Evolutionary conservation across 1,140 invertebrate genomes (phyloP), one percentile per base, ranked within the genome.

Genomic region (Atopsyche davidsoni): DNA sequence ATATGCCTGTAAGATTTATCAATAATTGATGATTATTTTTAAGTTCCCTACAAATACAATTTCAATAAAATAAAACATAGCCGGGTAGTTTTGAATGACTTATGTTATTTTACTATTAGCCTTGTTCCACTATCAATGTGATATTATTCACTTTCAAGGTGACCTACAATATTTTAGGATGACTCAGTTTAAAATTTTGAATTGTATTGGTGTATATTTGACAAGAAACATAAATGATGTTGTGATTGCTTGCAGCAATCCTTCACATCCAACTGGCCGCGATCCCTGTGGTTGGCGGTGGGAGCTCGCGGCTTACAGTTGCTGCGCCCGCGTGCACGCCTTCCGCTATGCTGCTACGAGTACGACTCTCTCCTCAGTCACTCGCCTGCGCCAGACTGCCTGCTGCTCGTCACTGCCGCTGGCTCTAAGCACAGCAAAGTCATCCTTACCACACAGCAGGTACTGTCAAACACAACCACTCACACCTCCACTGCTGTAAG

Each of bases 261-360:
- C 13, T 96, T 96, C 64, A 96, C 92, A 2, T 93, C 91, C 9
- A 93, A 92, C 65, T 95, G 94, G 89, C 93, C 93, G 48, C 72
- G 87, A 51, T 79, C 87, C 16, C 69, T 97, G 3, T 94, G 93
- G 89, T 69, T 97, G 36, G 92, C 91, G 9, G 86, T 96, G 3
- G 90, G 95, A 72, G 91, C 96, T 67, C 80, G 79, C 59, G 94
- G 94, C n/a, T 78, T 98, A 43, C 92, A 96, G 64, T 70, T 98
- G 35, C 71, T 96, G 46, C 88, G 95, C 61, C 85, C 89, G 62
- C 82, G 90, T 44, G 86, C 89, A 3, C 80, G 91, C 46, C 87
- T 92, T 63, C 83, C 89, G 21, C 75, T 95, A 1, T 90, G 89
- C 66, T 91, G 86, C 58, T 92, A 92, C 65, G 89, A 94, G 62